phyloP scores from a whole-genome alignment of 2,888 invertebrate genomes.

The Chrysolina americana region DNA sequence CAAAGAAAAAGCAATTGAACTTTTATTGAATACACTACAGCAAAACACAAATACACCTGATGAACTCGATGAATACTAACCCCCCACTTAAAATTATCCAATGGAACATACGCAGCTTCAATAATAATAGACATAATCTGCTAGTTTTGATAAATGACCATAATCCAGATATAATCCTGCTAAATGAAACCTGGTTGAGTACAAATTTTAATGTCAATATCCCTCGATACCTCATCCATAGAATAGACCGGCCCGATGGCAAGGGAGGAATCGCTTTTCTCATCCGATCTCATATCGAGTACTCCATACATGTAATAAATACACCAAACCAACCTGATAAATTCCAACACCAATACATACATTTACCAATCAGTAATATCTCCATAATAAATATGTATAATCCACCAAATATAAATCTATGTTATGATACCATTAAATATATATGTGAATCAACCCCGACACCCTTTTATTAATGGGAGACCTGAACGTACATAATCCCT shows the following conservation, averaged over 20 bases:
- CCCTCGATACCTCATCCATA: not conserved
- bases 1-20: not conserved
- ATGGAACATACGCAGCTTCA: constrained; percentile 5
- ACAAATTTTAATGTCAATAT: too few species aligned
- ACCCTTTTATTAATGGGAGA: constrained; percentile 13
- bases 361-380: not conserved
- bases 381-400: constrained; percentile 1
- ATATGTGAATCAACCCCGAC: too few species aligned
- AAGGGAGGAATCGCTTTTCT: not conserved
- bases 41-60: not conserved
- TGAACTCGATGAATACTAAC: constrained; percentile 1
- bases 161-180: too few species aligned
- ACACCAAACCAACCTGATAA: not conserved
- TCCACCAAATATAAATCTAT: not conserved
- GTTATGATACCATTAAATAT: not conserved
- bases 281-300: not conserved
- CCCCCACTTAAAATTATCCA: not conserved
- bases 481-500: not conserved
- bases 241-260: not conserved
- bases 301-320: not conserved
- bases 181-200: too few species aligned
- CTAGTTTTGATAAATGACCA: constrained; percentile 10
- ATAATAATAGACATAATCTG: not conserved
- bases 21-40: not conserved
- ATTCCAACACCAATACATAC: not conserved